phyloP scores from a whole-genome alignment of 2,113 vertebrate genomes.

The Stomatorhinus ivindoensis region DNA sequence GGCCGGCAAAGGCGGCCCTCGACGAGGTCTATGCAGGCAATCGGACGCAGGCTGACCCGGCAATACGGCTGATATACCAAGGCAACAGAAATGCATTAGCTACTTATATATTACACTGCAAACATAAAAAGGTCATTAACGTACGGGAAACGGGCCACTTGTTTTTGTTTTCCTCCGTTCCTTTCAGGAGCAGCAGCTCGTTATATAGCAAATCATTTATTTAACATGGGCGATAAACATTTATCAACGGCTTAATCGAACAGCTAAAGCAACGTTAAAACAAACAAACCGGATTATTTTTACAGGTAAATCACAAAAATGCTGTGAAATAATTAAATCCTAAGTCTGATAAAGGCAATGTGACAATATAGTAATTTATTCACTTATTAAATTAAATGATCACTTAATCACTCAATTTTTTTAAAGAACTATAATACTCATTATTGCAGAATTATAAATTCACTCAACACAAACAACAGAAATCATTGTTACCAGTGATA shows the following conservation, averaged over 20 bases:
- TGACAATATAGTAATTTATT: not conserved
- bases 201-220: not conserved
- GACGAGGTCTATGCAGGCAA: not conserved
- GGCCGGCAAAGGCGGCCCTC: not conserved
- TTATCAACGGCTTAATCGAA: not conserved
- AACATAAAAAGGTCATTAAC: not conserved
- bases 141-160: not conserved
- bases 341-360: not conserved
- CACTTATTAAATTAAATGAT: not conserved
- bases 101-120: not conserved
- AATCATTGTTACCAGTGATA: not conserved
- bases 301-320: not conserved
- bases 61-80: not conserved
- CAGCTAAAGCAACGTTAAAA: too few species aligned
- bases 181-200: not conserved
- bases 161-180: not conserved
- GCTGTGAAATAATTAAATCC: not conserved
- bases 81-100: not conserved
- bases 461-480: not conserved
- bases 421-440: not conserved
- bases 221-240: not conserved
- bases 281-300: not conserved
- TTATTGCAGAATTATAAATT: not conserved
- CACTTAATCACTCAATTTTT: not conserved
- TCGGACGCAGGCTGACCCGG: not conserved